A percentile compares a stretch with the other conserved stretches of the same genome.
Evolutionary conservation across 2,797 vertebrate genomes (phyloP).

Genomic region (Anisognathus igniventris): DNA sequence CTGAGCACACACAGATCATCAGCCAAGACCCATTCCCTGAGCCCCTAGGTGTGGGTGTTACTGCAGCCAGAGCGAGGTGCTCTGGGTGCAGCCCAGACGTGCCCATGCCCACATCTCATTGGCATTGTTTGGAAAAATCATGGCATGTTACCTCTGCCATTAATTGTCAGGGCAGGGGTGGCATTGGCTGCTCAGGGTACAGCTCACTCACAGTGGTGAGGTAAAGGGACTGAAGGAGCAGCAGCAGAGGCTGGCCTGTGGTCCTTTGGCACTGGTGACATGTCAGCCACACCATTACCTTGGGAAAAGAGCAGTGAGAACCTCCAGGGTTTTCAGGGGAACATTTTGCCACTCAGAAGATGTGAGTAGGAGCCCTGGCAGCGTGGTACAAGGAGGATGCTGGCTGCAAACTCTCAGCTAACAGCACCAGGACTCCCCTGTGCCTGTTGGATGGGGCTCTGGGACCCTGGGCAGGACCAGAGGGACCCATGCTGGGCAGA

Average conservation of each 20-base stretch:
- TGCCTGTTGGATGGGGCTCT: not conserved
- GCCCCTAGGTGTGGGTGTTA: accelerated
- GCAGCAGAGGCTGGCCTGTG: not conserved
- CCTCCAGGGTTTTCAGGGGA: not conserved
- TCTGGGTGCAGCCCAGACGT: accelerated
- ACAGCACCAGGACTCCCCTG: not conserved
- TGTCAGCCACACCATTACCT: not conserved
- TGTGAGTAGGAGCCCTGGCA: not conserved
- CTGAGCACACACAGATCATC: accelerated
- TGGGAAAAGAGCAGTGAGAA: not conserved
- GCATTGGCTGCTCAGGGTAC: accelerated
- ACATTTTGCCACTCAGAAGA: not conserved
- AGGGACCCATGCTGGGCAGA: accelerated
- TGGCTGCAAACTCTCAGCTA: not conserved
- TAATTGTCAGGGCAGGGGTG: not conserved
- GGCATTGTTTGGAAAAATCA: too few relatives aligned
- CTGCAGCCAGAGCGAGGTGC: accelerated
- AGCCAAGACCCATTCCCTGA: not conserved
- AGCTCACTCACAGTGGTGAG: accelerated
- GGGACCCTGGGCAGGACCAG: not conserved
- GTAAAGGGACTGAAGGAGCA: not conserved
- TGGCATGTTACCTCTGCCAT: not conserved
- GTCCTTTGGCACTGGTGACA: not conserved
- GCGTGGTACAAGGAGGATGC: accelerated
- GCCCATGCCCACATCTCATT: not conserved